Base-by-base conservation (phyloP, 2,797 vertebrate genomes). In the Lithobates pipiens region DNA sequence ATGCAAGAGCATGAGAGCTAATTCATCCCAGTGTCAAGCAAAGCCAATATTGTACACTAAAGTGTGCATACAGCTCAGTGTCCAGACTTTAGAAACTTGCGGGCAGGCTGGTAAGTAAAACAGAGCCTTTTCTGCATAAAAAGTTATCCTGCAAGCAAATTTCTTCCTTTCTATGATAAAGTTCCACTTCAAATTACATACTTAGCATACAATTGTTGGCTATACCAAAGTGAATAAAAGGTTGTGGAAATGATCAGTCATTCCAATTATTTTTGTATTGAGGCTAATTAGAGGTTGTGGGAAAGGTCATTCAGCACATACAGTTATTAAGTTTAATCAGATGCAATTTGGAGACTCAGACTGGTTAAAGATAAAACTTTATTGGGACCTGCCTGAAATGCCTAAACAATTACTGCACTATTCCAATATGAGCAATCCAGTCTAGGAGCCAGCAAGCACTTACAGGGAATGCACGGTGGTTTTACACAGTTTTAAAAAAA, bases 271-370 rank as follows among this genome's bases (percentile, higher is more conserved):
- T 71, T 39, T n/a, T 72, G 70, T n/a, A 39, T 72, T 23, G 34
- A 11, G n/a, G n/a, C 23, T 72, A 39, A 72, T 42, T 23, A 3
- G n/a, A 72, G 70, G 34, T 72, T 42, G 36, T 42, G 70, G 34
- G 70, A 72, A 72, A 39, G 70, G 70, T 72, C 70, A 72, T 61
- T 61, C 21, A 61, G 18, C 54, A 61, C 42, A 23, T 39, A 72
- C 34, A 36, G 10, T 39, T 42, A 72, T 39, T n/a, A n/a, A 9
- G 18, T 42, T 72, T 42, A 39, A 72, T 72, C 36, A 72, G 70
- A 10, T 42, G 23, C 16, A 72, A 72, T 72, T 42, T 72, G 21
- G 54, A 61, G 21, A 23, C 54, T 23, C 21, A 71, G 29, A 71
- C 23, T 6, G 32, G 21, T 5, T 23, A 71, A 10, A 72, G 34